A percentile compares a stretch with the other conserved stretches of the same genome.
Evolutionary conservation across 2,797 vertebrate genomes (phyloP).

Genomic region (Heliangelus exortis): DNA sequence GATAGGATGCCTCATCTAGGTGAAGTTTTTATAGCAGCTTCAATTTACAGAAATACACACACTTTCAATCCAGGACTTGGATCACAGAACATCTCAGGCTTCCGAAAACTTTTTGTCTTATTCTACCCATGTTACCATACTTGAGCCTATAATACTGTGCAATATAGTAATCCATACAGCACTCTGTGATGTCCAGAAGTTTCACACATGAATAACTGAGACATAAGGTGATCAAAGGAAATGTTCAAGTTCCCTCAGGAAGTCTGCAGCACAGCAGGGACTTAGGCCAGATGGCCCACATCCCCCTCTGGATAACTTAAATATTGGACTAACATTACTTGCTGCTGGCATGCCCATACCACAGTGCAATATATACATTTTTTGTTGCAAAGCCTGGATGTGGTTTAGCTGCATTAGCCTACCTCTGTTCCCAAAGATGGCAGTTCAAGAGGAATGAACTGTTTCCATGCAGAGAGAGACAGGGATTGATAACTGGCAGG

Average conservation of each 20-base stretch:
- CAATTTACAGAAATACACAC: background rate
- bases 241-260: slow-evolving; percentile 14
- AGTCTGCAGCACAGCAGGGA: background rate
- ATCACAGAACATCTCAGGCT: background rate
- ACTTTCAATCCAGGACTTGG: background rate
- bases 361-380: background rate
- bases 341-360: background rate
- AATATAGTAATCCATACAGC: background rate
- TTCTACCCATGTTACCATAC: background rate
- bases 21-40: background rate
- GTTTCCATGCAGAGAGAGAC: background rate
- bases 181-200: background rate
- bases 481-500: background rate
- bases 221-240: slow-evolving; percentile 19
- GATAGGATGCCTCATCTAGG: background rate
- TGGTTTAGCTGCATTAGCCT: background rate
- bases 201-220: background rate
- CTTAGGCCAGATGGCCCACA: slow-evolving; percentile 29
- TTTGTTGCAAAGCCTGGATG: background rate
- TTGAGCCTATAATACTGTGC: background rate
- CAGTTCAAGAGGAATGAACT: background rate
- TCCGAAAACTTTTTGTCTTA: background rate
- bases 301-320: background rate
- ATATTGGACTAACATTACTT: background rate
- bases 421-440: background rate